Conservation (phyloP, 1,140 invertebrate genomes). For the Mactra quadrangularis region DNA sequence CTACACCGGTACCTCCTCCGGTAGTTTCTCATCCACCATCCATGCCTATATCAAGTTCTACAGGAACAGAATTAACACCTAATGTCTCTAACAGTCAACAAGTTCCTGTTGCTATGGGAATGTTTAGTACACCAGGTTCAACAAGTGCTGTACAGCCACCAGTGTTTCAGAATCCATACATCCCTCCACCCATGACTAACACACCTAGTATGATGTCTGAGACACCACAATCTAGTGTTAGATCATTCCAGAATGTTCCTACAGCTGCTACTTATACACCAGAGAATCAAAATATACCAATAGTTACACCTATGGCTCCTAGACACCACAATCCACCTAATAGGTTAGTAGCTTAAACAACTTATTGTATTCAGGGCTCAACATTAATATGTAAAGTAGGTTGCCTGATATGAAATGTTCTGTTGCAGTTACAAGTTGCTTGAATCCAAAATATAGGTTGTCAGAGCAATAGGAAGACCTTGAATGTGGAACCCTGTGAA, state of each 20-base stretch:
- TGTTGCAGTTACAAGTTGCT: no score
- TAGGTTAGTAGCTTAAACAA: no score
- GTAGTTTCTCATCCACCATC: slow-evolving; percentile 56
- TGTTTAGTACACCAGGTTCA: background rate
- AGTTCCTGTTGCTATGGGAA: background rate
- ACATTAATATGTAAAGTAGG: no score
- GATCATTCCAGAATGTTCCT: slow-evolving; percentile 31
- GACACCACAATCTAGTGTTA: background rate
- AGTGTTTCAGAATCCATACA: background rate
- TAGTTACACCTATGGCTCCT: slow-evolving; percentile 66
- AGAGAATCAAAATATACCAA: slow-evolving; percentile 64
- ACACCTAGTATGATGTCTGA: background rate
- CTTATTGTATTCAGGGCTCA: no score
- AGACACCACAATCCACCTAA: background rate
- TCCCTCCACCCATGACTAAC: slow-evolving; percentile 2
- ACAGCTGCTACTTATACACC: slow-evolving; percentile 58
- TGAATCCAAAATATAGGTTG: no score
- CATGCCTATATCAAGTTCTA: slow-evolving; percentile 52
- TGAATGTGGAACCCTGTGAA: no score
- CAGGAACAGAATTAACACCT: slow-evolving; percentile 48
- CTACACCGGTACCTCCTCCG: slow-evolving; percentile 11
- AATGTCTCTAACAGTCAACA: background rate
- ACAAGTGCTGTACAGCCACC: background rate
- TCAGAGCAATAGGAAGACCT: no score
- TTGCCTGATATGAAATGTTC: no score